Evolutionary conservation across 2,113 vertebrate genomes (phyloP).

Genomic region (Lutjanus erythropterus): DNA sequence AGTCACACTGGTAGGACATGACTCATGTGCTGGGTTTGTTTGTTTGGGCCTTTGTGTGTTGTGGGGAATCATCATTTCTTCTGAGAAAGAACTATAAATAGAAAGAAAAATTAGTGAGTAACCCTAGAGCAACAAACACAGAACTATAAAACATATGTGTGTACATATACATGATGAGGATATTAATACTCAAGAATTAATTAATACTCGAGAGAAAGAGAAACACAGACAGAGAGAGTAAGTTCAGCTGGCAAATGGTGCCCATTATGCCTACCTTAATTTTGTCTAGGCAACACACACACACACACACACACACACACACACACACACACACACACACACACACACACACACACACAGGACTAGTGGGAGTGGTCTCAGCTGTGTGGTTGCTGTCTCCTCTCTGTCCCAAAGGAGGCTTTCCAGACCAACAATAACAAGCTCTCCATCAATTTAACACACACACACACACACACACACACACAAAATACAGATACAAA

Average conservation of each 20-base stretch:
- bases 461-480: constrained; percentile 9
- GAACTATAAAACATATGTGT: not conserved
- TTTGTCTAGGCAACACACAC: constrained; percentile 25
- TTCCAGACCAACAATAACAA: constrained; percentile 75
- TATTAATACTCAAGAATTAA: constrained; percentile 3
- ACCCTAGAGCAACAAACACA: constrained; percentile 16
- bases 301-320: constrained; percentile 13
- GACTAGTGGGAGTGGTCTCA: constrained; percentile 71
- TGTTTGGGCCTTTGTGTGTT: constrained; percentile 28
- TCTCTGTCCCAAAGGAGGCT: constrained; percentile 62
- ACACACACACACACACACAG: constrained; percentile 32
- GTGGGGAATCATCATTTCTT: not conserved
- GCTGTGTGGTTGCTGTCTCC: constrained; percentile 71
- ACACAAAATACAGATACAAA: constrained; percentile 24
- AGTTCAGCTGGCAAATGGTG: constrained; percentile 47
- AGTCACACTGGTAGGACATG: constrained; percentile 31
- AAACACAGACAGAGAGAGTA: not conserved
- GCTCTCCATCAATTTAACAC: constrained; percentile 64
- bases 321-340: constrained; percentile 27
- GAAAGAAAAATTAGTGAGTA: constrained; percentile 32
- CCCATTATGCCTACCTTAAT: constrained; percentile 60
- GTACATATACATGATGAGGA: not conserved
- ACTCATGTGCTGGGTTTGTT: constrained; percentile 24
- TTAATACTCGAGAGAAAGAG: not conserved
- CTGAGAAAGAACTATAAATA: constrained; percentile 7